A percentile compares a stretch with the other conserved stretches of the same genome.
Conservation (phyloP, 1,140 invertebrate species). For the Musca vetustissima region DNA sequence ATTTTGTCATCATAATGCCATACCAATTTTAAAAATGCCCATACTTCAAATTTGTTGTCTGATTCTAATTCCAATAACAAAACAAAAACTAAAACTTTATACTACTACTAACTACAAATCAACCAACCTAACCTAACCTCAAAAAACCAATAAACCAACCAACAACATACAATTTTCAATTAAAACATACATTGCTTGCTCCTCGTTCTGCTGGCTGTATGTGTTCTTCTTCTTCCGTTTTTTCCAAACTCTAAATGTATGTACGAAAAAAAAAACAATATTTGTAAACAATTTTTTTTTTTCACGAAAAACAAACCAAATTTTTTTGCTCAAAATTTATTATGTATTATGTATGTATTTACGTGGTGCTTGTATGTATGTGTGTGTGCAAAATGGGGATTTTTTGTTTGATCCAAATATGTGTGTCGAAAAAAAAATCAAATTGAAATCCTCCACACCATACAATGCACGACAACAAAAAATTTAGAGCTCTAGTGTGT, state of each 20-base stretch:
- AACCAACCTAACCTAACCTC: no score
- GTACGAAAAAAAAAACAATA: background rate
- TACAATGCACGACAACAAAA: slow-evolving; percentile 21
- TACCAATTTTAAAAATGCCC: background rate
- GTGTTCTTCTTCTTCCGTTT: slow-evolving; percentile 10
- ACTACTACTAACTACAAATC: no score
- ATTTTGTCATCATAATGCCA: slow-evolving; percentile 12
- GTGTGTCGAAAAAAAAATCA: slow-evolving; percentile 30
- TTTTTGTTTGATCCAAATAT: slow-evolving; percentile 26
- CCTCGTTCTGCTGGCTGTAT: slow-evolving; percentile 15
- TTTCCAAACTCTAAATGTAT: slow-evolving; percentile 16
- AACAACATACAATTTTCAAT: no score
- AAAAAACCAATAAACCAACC: no score
- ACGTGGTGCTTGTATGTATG: slow-evolving; percentile 41
- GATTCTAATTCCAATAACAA: no score
- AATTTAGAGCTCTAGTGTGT: slow-evolving; percentile 55
- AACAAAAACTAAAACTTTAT: no score
- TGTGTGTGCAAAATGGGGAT: slow-evolving; percentile 35
- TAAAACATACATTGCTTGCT: slow-evolving; percentile 16
- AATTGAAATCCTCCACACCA: slow-evolving; percentile 10
- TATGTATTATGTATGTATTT: slow-evolving; percentile 2
- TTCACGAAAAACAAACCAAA: slow-evolving; percentile 11
- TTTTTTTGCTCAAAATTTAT: no score
- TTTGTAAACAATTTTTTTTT: background rate
- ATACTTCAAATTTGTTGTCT: no score